phyloP scores from a whole-genome alignment of 35 echinoderm and acorn worm genomes.

The Acanthaster planci region DNA sequence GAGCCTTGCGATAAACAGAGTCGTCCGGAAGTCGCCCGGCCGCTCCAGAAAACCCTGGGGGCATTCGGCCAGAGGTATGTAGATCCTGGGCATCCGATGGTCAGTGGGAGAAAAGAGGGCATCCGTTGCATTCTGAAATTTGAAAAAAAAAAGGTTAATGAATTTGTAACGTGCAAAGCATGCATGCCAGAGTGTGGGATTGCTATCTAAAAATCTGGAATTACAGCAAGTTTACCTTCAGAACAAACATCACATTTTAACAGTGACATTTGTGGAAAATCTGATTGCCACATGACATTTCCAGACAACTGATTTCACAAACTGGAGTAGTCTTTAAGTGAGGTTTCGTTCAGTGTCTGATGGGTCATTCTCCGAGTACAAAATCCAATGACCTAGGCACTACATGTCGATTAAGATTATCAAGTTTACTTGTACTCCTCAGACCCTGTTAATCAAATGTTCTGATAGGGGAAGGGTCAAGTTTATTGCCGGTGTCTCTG shows the following conservation, averaged over 20 bases:
- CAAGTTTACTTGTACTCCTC: too few species aligned
- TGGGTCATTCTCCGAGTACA: too few species aligned
- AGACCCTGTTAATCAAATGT: too few species aligned
- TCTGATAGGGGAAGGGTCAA: not conserved
- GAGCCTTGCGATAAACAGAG: conserved; percentile 76
- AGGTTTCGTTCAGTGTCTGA: too few species aligned
- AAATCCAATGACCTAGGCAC: too few species aligned
- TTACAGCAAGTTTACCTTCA: too few species aligned
- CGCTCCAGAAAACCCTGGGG: conserved; percentile 65
- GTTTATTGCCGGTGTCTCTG: not conserved
- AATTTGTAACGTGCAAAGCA: not conserved
- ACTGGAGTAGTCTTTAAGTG: too few species aligned
- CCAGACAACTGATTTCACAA: too few species aligned
- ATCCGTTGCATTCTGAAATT: conserved; percentile 69
- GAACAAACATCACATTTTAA: too few species aligned
- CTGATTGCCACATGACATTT: too few species aligned
- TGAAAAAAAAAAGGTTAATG: conserved; percentile 10
- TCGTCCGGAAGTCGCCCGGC: conserved; percentile 68
- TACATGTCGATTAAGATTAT: too few species aligned
- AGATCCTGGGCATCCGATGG: conserved; percentile 65
- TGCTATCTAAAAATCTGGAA: not conserved
- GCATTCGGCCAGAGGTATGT: conserved; percentile 78
- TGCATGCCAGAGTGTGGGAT: not conserved
- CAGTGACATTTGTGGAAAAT: too few species aligned
- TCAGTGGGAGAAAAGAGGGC: conserved; percentile 81